These are phyloP conservation scores for Drosophila neonasuta DNA, from an alignment of 2,888 invertebrate species.

Conservation along the genomic window DNA sequence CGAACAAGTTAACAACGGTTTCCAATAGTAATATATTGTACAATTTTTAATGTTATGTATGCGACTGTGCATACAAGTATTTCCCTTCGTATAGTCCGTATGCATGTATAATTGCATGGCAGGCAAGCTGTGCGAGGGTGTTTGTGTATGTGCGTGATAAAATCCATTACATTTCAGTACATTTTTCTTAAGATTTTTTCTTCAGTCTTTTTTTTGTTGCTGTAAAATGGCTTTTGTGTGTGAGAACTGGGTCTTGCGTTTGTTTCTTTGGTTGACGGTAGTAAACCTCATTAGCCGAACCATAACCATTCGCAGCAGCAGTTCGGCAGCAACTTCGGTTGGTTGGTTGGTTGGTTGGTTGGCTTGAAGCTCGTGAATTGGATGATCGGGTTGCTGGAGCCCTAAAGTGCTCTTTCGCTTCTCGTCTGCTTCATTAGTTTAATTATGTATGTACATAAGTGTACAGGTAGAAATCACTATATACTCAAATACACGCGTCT, in stretches of 20 bases:
- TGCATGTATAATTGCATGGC: conserved; percentile 37
- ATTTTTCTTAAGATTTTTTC: conserved; percentile 44
- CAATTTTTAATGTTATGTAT: conserved; percentile 15
- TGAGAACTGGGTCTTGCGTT: conserved; percentile 74
- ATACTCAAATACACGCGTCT: conserved; percentile 3
- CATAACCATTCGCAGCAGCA: conserved; percentile 21
- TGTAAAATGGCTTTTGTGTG: conserved; percentile 67
- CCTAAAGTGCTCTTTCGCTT: conserved; percentile 19
- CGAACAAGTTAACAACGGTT: background rate
- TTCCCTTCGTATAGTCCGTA: conserved; percentile 2
- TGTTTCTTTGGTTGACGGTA: conserved; percentile 61
- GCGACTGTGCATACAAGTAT: conserved; percentile 1
- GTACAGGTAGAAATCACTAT: conserved; percentile 35
- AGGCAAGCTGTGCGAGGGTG: conserved; percentile 49
- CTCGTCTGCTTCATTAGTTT: conserved; percentile 70
- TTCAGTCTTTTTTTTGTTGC: conserved; percentile 23
- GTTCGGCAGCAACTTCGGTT: conserved; percentile 16
- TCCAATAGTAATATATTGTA: background rate
- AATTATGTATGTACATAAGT: conserved; percentile 48
- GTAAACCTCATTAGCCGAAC: conserved; percentile 75
- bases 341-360: conserved; percentile 6
- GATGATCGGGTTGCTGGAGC: conserved; percentile 27
- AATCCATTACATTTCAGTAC: conserved; percentile 74
- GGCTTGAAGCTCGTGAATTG: conserved; percentile 22
- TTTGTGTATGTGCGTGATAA: conserved; percentile 69